These are phyloP conservation scores for Trachelus stipa DNA, from an alignment of 2,888 invertebrate species.

Conservation along the genomic window DNA sequence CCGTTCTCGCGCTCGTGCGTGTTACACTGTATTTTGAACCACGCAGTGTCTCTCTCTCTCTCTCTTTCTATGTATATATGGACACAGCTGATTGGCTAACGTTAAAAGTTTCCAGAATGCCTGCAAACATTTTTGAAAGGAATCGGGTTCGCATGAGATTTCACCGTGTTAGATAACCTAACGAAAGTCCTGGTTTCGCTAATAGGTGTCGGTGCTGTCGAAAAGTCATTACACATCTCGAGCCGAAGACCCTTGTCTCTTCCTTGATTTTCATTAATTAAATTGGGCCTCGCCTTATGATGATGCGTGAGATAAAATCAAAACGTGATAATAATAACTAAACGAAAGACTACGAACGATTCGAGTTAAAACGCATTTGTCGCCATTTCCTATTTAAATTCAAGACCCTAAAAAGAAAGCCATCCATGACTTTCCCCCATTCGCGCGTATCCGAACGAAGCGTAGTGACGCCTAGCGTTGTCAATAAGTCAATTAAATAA, in stretches of 20 bases:
- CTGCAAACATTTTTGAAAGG: conserved; percentile 50
- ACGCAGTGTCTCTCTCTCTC: no score
- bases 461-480: background rate
- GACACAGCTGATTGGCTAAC: conserved; percentile 40
- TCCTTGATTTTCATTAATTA: background rate
- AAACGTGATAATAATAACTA: background rate
- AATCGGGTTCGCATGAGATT: conserved; percentile 32
- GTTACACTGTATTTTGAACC: no score
- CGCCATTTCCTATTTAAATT: background rate
- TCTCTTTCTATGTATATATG: background rate
- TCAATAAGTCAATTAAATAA: background rate
- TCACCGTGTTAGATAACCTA: conserved; percentile 2
- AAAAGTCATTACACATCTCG: background rate
- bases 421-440: background rate
- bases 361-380: background rate
- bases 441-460: background rate
- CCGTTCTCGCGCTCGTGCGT: background rate
- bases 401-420: background rate
- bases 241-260: background rate
- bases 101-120: conserved; percentile 51
- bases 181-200: background rate
- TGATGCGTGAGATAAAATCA: background rate
- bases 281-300: background rate
- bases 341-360: background rate
- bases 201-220: background rate